phyloP scores from a whole-genome alignment of 2,797 vertebrate species.

The Pitangus sulphuratus region DNA sequence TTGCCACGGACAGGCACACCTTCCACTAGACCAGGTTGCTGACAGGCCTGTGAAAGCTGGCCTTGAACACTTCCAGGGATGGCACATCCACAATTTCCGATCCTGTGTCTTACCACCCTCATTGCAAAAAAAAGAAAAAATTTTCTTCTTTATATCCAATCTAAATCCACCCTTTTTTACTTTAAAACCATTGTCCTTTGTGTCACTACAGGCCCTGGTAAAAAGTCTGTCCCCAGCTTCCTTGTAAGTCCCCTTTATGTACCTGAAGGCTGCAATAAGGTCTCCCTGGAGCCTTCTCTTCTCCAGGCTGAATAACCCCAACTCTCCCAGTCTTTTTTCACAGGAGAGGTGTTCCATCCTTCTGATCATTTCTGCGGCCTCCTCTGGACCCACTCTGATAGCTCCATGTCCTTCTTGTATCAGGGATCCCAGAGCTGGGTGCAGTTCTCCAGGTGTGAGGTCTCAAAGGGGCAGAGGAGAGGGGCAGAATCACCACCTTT shows the following conservation, averaged over 20 bases:
- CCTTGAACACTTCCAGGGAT: background rate
- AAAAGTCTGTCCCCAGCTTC: background rate
- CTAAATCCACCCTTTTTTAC: background rate
- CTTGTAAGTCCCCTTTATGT: background rate
- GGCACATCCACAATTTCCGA: background rate
- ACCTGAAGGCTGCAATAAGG: background rate
- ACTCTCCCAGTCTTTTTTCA: background rate
- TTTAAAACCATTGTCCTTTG: background rate
- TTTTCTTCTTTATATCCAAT: background rate
- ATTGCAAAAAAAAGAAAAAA: background rate
- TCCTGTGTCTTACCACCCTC: background rate
- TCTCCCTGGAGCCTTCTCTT: background rate
- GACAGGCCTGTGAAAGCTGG: background rate
- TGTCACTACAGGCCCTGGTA: background rate
- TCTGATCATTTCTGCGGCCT: background rate
- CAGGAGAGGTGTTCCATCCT: background rate
- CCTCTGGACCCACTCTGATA: rapidly evolving
- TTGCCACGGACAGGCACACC: background rate
- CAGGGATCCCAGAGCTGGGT: background rate
- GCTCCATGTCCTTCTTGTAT: rapidly evolving
- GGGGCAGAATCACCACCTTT: background rate
- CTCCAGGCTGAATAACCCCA: background rate
- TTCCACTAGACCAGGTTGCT: background rate
- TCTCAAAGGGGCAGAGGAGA: background rate
- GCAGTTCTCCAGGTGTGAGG: background rate